Evolutionary conservation across 2,113 vertebrate species (phyloP).

Genomic region (Rhabdornis inornatus): DNA sequence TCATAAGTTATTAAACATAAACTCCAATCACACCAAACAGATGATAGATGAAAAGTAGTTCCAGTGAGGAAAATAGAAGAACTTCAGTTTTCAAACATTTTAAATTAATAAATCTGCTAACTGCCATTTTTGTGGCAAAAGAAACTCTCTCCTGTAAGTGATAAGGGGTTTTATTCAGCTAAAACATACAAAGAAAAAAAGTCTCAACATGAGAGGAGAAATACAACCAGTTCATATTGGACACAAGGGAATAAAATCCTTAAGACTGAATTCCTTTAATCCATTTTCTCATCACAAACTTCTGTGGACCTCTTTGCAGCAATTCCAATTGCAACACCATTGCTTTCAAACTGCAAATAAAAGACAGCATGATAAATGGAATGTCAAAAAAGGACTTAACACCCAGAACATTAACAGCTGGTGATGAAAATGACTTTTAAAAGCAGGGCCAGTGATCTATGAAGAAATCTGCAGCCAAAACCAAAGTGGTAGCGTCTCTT

Average conservation of each 20-base stretch:
- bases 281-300: slow-evolving; percentile 79
- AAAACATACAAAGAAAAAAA: slow-evolving; percentile 25
- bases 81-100: slow-evolving; percentile 16
- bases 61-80: neutral
- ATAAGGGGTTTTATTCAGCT: neutral
- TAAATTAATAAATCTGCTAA: slow-evolving; percentile 22
- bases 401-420: neutral
- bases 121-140: neutral
- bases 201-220: slow-evolving; percentile 12
- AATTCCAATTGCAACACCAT: slow-evolving; percentile 56
- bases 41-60: neutral
- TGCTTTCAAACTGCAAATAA: slow-evolving; percentile 64
- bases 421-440: neutral
- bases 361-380: neutral
- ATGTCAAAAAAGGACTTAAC: neutral
- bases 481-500: neutral
- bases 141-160: neutral
- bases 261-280: slow-evolving; percentile 54
- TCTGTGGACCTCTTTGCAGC: slow-evolving; percentile 58
- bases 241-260: neutral
- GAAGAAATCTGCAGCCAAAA: neutral
- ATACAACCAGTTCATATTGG: slow-evolving; percentile 20
- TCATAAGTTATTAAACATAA: neutral
- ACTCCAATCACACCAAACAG: neutral
- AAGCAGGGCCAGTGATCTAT: neutral